phyloP scores from a whole-genome alignment of 2,888 invertebrate genomes.

The Onthophagus sagittarius region DNA sequence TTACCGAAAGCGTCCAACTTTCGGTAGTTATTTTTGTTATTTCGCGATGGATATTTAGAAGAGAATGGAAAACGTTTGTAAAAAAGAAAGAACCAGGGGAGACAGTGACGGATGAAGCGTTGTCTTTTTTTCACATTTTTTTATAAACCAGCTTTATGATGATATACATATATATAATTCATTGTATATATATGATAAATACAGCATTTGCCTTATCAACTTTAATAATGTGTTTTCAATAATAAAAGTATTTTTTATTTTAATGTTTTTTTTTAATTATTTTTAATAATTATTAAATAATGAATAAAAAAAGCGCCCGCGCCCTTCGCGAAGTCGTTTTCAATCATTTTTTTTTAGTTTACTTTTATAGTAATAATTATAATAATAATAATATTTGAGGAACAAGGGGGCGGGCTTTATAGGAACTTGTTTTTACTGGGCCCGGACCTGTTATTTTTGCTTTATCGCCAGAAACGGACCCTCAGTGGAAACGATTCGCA shows the following conservation, averaged over 20 bases:
- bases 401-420: constrained; percentile 45
- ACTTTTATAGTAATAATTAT: not conserved
- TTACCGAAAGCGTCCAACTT: not conserved
- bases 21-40: constrained; percentile 18
- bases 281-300: constrained; percentile 50
- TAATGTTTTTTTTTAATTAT: constrained; percentile 25
- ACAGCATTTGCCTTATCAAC: constrained; percentile 50
- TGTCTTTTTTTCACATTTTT: constrained; percentile 22
- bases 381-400: constrained; percentile 35
- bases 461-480: constrained; percentile 42
- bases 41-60: constrained; percentile 19
- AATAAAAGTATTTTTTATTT: constrained; percentile 40
- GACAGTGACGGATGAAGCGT: constrained; percentile 36
- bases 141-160: constrained; percentile 46
- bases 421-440: constrained; percentile 53
- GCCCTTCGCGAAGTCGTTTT: constrained; percentile 40
- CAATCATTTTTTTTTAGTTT: constrained; percentile 2
- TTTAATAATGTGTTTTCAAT: constrained; percentile 48
- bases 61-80: not conserved
- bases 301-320: constrained; percentile 50
- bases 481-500: constrained; percentile 42
- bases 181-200: constrained; percentile 47
- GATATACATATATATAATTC: constrained; percentile 48
- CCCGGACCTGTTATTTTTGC: constrained; percentile 44
- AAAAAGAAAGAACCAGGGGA: not conserved